Conservation (phyloP, 2,797 vertebrate genomes). For the Meda fulgida region DNA sequence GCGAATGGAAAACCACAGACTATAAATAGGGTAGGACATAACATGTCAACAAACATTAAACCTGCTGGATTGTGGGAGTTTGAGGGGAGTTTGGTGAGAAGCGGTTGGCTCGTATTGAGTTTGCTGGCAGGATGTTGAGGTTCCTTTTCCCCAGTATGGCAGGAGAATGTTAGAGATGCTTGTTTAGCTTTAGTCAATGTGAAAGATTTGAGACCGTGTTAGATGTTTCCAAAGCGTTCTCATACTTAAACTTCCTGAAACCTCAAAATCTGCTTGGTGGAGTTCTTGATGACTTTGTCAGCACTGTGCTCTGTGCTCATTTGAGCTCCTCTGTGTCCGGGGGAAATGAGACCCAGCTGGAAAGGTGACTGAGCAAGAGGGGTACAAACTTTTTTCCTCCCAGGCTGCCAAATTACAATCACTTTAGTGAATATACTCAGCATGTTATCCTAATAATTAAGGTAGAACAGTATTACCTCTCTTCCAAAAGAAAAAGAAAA, state of each 20-base stretch:
- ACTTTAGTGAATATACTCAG: constrained; percentile 41
- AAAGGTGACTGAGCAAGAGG: constrained; percentile 40
- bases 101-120: constrained; percentile 34
- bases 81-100: constrained; percentile 34
- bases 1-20: constrained; percentile 45
- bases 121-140: not conserved
- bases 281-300: constrained; percentile 55
- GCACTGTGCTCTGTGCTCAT: constrained; percentile 41
- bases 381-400: constrained; percentile 44
- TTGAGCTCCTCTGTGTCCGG: constrained; percentile 34
- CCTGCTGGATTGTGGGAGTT: constrained; percentile 36
- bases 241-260: constrained; percentile 14
- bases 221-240: not conserved
- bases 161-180: constrained; percentile 33
- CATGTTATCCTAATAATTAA: constrained; percentile 41
- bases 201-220: not conserved
- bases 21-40: constrained; percentile 58
- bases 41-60: constrained; percentile 52
- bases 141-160: constrained; percentile 1
- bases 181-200: constrained; percentile 24
- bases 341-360: constrained; percentile 54
- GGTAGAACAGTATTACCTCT: constrained; percentile 21
- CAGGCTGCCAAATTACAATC: constrained; percentile 52
- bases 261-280: constrained; percentile 17
- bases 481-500: constrained; percentile 13